Evolutionary conservation across 2,888 invertebrate species (phyloP).

Genomic region (Byasa hedistus): DNA sequence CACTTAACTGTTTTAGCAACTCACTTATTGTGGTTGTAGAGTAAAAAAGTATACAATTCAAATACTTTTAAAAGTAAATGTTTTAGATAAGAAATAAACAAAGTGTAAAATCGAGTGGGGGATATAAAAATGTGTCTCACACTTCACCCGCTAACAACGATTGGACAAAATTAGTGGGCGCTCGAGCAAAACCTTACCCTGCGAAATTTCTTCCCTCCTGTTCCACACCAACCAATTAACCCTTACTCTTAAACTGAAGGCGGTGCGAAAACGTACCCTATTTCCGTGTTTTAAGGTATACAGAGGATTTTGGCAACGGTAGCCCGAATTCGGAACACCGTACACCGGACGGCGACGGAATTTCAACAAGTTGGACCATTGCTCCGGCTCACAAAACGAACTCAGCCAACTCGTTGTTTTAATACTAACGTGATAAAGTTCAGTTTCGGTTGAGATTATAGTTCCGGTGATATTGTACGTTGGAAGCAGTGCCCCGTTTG

Average conservation of each 20-base stretch:
- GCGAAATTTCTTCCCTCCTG: constrained; percentile 66
- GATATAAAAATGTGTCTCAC: constrained; percentile 60
- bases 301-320: constrained; percentile 39
- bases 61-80: too few relatives aligned
- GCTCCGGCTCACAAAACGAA: constrained; percentile 51
- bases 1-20: too few relatives aligned
- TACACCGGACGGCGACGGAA: constrained; percentile 69
- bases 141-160: constrained; percentile 66
- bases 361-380: constrained; percentile 76
- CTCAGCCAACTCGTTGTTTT: constrained; percentile 43
- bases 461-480: constrained; percentile 43
- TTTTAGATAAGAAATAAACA: background rate
- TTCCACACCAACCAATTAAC: constrained; percentile 43
- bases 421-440: constrained; percentile 47
- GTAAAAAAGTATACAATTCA: too few relatives aligned
- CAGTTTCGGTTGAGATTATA: constrained; percentile 40
- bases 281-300: constrained; percentile 46
- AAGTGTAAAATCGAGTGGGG: constrained; percentile 37
- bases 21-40: too few relatives aligned
- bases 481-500: constrained; percentile 42
- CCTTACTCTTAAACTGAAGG: constrained; percentile 35
- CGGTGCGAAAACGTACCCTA: constrained; percentile 52
- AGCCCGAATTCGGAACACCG: constrained; percentile 61
- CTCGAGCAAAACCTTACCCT: constrained; percentile 69
- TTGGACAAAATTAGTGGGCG: constrained; percentile 74